Evolutionary conservation across 2,797 vertebrate genomes (phyloP), one percentile per base, ranked within the genome.

Genomic region (Anas capensis): DNA sequence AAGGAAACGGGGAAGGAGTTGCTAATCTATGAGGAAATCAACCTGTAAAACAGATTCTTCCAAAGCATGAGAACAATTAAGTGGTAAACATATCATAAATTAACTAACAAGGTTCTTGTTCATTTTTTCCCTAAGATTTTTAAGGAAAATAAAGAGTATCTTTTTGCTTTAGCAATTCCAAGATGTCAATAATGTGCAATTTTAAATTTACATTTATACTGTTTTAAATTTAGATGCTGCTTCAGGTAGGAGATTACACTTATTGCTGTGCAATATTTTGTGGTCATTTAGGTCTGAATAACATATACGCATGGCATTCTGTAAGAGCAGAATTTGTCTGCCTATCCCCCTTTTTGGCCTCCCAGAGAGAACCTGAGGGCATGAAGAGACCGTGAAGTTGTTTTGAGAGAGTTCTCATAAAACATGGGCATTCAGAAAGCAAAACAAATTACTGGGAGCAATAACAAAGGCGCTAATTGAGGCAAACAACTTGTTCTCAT

Each of bases 361-460:
- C 71, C 89, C 81, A 70, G 79, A 91, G 93, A 95, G 78, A 85
- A 82, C 70, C 85, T 2, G 15, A 57, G 81, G 76, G 83, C 93
- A 94, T 23, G 48, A 82, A 94, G 68, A 90, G 54, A 80, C 73
- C 91, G 73, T 56, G 73, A 56, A 72, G 82, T 34, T 93, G 82
- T 84, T 95, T 88, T 57, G 49, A 79, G 64, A 53, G 11, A 24
- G 46, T 82, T 72, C 71, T 85, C 92, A 82, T 86, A 96, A 95
- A 88, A 80, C 91, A 76, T 1, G 20, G 82, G 57, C 70, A n/a
- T 83, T 87, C 84, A 79, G 77, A 94, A 92, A 75, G 79, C 70
- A 90, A 82, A 90, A 6, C 75, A 95, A 92, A 96, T 95, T 94
- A 95, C 86, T 60, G 75, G 44, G 71, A 93, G 75, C 57, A 90